These are phyloP conservation scores for Ceratina australensis DNA, from an alignment of 1,140 invertebrate genomes.

Conservation along the genomic window DNA sequence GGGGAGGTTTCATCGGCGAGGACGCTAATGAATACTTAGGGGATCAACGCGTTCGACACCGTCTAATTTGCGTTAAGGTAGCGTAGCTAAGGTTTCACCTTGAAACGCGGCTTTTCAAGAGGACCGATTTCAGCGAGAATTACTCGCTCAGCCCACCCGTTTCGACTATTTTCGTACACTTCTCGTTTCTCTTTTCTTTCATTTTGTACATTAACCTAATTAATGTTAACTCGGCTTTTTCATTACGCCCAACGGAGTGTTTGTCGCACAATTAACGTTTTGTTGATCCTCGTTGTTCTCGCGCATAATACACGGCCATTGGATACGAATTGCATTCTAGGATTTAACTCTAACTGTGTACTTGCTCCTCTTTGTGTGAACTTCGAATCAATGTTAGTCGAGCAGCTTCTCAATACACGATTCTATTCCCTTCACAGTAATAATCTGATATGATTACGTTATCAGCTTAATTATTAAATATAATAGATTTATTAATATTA, in stretches of 20 bases:
- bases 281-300: not conserved
- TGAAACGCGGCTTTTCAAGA: not conserved
- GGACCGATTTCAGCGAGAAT: not conserved
- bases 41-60: not conserved
- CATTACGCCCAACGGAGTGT: not conserved
- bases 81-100: not conserved
- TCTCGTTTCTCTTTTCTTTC: not conserved
- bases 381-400: not conserved
- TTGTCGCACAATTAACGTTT: no score
- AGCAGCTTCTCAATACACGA: no score
- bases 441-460: no score
- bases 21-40: slow-evolving; percentile 19
- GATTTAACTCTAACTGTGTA: not conserved
- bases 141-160: not conserved
- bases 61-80: not conserved
- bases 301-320: not conserved
- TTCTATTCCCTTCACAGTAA: no score
- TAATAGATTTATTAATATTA: no score
- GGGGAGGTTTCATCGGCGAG: not conserved
- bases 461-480: no score
- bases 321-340: no score
- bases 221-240: not conserved
- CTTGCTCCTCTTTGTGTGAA: not conserved
- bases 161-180: not conserved
- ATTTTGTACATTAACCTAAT: slow-evolving; percentile 23